Conservation (phyloP, 2,797 vertebrate genomes). For the Argyrosomus regius region DNA sequence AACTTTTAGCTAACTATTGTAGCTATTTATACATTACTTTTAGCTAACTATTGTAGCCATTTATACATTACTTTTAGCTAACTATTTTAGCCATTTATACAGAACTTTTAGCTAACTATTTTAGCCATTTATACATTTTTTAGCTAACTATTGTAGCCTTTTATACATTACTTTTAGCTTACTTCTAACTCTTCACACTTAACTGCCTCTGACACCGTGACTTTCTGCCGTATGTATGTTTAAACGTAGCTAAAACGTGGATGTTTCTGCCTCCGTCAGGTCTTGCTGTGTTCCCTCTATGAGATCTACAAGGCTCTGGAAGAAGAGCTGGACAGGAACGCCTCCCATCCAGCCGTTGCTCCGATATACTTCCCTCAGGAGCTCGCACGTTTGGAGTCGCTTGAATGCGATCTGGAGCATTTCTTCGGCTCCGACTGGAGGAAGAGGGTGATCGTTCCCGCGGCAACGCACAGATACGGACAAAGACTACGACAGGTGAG, state of each 20-base stretch:
- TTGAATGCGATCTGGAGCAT: constrained; percentile 90
- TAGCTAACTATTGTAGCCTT: too few relatives aligned
- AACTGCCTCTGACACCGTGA: too few relatives aligned
- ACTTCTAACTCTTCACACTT: too few relatives aligned
- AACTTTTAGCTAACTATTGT: too few relatives aligned
- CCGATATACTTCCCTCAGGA: constrained; percentile 94
- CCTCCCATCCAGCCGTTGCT: constrained; percentile 85
- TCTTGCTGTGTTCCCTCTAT: constrained; percentile 92
- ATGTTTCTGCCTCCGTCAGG: constrained; percentile 73
- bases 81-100: too few relatives aligned
- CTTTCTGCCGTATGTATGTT: neutral
- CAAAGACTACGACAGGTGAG: constrained; percentile 81
- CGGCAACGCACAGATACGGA: constrained; percentile 87
- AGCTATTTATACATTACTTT: too few relatives aligned
- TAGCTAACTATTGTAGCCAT: too few relatives aligned
- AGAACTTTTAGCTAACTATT: too few relatives aligned
- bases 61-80: too few relatives aligned
- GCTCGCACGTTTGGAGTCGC: constrained; percentile 86
- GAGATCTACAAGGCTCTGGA: constrained; percentile 92
- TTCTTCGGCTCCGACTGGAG: constrained; percentile 90
- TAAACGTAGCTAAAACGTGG: neutral
- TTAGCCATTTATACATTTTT: too few relatives aligned
- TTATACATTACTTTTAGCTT: too few relatives aligned
- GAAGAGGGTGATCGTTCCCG: constrained; percentile 83
- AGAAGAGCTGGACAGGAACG: constrained; percentile 91